Evolutionary conservation across 2,113 vertebrate genomes (phyloP).

Genomic region (Myxocyprinus asiaticus): DNA sequence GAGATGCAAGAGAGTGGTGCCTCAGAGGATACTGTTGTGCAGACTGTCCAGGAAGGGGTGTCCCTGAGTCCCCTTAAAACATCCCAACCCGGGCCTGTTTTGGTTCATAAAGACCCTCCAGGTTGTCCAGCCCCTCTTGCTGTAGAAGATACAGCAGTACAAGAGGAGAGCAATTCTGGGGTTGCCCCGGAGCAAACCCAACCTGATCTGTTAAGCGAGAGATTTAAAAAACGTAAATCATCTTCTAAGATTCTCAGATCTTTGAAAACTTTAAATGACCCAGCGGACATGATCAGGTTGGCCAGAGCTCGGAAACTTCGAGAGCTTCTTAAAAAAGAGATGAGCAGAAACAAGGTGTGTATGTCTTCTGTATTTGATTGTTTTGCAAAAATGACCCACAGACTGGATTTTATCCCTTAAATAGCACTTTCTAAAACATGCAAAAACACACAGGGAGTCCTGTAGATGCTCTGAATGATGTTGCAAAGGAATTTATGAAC

Average conservation of each 20-base stretch:
- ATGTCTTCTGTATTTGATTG: neutral
- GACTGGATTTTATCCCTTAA: no score
- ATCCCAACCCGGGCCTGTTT: neutral
- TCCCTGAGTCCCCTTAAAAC: conserved; percentile 1
- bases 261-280: conserved; percentile 78
- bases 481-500: no score
- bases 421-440: no score
- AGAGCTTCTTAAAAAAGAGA: conserved; percentile 86
- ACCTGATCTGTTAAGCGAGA: conserved; percentile 38
- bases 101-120: neutral
- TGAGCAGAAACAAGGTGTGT: conserved; percentile 87
- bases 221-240: conserved; percentile 51
- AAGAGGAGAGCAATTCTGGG: neutral
- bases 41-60: no score
- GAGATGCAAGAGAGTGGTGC: neutral
- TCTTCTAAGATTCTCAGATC: conserved; percentile 15
- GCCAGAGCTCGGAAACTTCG: conserved; percentile 87
- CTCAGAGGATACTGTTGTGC: neutral
- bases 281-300: conserved; percentile 83
- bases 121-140: neutral
- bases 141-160: neutral
- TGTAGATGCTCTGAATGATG: no score
- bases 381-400: no score
- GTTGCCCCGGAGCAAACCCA: neutral
- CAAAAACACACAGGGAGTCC: no score